Evolutionary conservation across 2,797 vertebrate species (phyloP).

Genomic region (Cirrhinus mrigala): DNA sequence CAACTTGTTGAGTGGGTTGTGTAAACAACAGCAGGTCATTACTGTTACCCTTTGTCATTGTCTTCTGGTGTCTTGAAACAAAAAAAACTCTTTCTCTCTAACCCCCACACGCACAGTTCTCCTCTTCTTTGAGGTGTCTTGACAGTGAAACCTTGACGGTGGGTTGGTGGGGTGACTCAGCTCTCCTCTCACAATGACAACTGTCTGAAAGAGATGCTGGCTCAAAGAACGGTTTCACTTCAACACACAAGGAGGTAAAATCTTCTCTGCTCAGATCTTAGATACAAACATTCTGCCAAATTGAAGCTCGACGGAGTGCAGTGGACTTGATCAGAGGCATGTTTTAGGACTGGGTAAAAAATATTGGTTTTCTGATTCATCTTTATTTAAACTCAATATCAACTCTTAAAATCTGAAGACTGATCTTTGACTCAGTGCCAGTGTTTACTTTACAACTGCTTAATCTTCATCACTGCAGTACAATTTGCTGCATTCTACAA

Average conservation of each 20-base stretch:
- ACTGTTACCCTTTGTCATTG: slow-evolving; percentile 27
- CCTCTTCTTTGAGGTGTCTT: slow-evolving; percentile 18
- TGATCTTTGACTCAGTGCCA: neutral
- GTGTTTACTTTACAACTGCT: neutral
- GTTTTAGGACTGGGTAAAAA: neutral
- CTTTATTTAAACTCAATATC: neutral
- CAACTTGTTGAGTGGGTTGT: slow-evolving; percentile 17
- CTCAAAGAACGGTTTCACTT: slow-evolving; percentile 42
- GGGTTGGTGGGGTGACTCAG: slow-evolving; percentile 37
- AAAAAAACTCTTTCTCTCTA: slow-evolving; percentile 10
- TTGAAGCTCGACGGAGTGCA: neutral
- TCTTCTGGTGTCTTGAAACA: neutral
- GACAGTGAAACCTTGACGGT: slow-evolving; percentile 30
- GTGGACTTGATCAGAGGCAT: neutral
- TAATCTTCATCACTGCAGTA: neutral
- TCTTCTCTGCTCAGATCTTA: neutral
- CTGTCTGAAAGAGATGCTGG: slow-evolving; percentile 39
- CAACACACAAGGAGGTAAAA: slow-evolving; percentile 24
- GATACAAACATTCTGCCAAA: neutral
- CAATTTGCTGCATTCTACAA: slow-evolving; percentile 1
- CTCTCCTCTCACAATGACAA: slow-evolving; percentile 44
- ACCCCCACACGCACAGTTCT: slow-evolving; percentile 17
- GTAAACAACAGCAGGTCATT: slow-evolving; percentile 20
- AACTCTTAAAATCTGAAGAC: neutral
- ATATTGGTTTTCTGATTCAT: slow-evolving; percentile 1